Evolutionary conservation across 2,113 vertebrate genomes (phyloP).

Genomic region (Limanda limanda): DNA sequence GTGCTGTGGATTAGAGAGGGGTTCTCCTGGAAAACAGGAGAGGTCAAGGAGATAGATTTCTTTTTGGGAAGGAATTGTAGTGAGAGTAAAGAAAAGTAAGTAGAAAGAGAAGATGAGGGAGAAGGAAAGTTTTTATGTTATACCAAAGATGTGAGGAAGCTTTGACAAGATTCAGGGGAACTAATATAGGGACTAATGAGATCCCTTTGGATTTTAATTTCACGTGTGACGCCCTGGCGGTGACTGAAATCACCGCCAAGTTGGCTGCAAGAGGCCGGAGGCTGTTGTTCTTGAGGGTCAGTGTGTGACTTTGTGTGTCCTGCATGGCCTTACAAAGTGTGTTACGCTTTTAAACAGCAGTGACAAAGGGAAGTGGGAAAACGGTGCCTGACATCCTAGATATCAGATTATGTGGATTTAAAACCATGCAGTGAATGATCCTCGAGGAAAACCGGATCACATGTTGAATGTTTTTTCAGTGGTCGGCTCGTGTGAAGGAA

Average conservation of each 20-base stretch:
- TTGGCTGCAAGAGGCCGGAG: conserved; percentile 54
- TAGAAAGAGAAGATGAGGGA: conserved; percentile 63
- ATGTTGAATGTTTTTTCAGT: conserved; percentile 70
- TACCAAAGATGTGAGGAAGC: conserved; percentile 66
- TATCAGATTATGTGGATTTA: conserved; percentile 59
- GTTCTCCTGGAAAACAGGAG: conserved; percentile 54
- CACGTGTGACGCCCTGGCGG: conserved; percentile 43
- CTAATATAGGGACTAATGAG: conserved; percentile 9
- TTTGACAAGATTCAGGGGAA: conserved; percentile 46
- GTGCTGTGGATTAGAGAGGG: conserved; percentile 49
- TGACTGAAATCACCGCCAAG: conserved; percentile 53
- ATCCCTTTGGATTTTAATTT: conserved; percentile 30
- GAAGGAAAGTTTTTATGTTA: conserved; percentile 53
- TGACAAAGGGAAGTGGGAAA: conserved; percentile 36
- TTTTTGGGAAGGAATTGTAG: conserved; percentile 55
- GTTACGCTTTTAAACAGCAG: conserved; percentile 47
- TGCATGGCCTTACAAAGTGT: conserved; percentile 40
- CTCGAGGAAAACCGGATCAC: conserved; percentile 44
- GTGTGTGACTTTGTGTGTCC: conserved; percentile 34
- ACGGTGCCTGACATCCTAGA: conserved; percentile 53
- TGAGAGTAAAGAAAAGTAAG: conserved; percentile 69
- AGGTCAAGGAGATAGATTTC: conserved; percentile 28
- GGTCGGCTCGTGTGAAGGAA: conserved; percentile 67
- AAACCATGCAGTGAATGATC: conserved; percentile 51
- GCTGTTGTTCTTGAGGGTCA: conserved; percentile 61